Evolutionary conservation across 2,888 invertebrate genomes (phyloP).

Genomic region (Noctua janthina): DNA sequence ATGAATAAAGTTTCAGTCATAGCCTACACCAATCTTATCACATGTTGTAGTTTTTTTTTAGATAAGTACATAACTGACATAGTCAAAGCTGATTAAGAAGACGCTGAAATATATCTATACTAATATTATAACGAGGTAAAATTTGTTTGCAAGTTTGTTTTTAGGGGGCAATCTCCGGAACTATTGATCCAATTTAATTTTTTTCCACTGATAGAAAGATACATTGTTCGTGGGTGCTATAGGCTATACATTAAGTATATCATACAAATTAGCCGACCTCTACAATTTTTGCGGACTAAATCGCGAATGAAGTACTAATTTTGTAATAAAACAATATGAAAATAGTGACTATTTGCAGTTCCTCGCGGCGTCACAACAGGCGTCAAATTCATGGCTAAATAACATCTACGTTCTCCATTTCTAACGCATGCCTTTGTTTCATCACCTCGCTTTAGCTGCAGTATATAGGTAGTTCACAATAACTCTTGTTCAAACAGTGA

Average conservation of each 20-base stretch:
- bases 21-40: constrained; percentile 10
- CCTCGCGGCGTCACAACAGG: background rate
- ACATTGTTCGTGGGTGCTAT: too few relatives aligned
- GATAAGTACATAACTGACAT: background rate
- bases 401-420: background rate
- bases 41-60: background rate
- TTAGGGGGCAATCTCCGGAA: too few relatives aligned
- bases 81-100: background rate
- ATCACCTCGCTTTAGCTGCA: background rate
- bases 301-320: background rate
- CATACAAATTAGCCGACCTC: too few relatives aligned
- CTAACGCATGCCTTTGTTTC: background rate
- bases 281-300: too few relatives aligned
- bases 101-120: background rate
- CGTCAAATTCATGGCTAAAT: background rate
- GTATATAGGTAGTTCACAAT: constrained; percentile 14
- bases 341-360: background rate
- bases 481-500: constrained; percentile 69
- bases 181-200: too few relatives aligned
- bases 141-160: too few relatives aligned
- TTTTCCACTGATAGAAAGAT: too few relatives aligned
- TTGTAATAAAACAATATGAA: background rate
- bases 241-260: too few relatives aligned
- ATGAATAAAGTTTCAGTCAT: background rate
- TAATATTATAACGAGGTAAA: too few relatives aligned